These are phyloP conservation scores for Microctenopoma steveboyesi DNA, from an alignment of 2,797 vertebrate genomes.

Conservation along the genomic window DNA sequence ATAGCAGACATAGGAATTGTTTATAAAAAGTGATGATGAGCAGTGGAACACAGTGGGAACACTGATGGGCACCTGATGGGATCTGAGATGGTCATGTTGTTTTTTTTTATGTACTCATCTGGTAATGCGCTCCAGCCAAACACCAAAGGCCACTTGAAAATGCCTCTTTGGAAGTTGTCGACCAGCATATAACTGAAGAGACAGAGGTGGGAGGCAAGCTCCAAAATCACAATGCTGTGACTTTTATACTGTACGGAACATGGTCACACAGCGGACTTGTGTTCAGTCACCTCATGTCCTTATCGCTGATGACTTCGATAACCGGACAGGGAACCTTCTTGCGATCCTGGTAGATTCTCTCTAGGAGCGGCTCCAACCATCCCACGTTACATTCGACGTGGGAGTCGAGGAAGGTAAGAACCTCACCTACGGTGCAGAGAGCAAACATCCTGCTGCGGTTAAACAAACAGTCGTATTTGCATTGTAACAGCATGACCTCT, in stretches of 20 bases:
- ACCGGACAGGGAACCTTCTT: slow-evolving; percentile 94
- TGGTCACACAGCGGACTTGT: background rate
- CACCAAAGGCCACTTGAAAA: slow-evolving; percentile 98
- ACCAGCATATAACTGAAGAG: slow-evolving; percentile 92
- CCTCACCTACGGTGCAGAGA: slow-evolving; percentile 82
- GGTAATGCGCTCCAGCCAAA: slow-evolving; percentile 93
- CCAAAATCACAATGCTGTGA: background rate
- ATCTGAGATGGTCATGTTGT: slow-evolving; percentile 89
- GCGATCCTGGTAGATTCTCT: slow-evolving; percentile 87
- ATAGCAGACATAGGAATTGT: background rate
- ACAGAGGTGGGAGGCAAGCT: background rate
- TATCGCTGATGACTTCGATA: slow-evolving; percentile 96
- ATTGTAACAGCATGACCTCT: background rate
- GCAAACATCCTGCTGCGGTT: slow-evolving; percentile 47
- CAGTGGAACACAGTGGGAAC: background rate
- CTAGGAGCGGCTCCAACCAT: slow-evolving; percentile 96
- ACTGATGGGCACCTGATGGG: slow-evolving; percentile 86
- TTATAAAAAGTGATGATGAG: background rate
- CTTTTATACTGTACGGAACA: background rate
- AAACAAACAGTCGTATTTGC: slow-evolving; percentile 20
- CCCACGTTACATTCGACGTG: slow-evolving; percentile 97
- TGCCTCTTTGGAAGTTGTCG: slow-evolving; percentile 95
- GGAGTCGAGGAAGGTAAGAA: slow-evolving; percentile 96
- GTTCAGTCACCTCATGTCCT: slow-evolving; percentile 92
- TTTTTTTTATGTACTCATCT: slow-evolving; percentile 86